These are phyloP conservation scores for Rhagoletis zephyria DNA, from an alignment of 1,140 invertebrate genomes.

Conservation along the genomic window DNA sequence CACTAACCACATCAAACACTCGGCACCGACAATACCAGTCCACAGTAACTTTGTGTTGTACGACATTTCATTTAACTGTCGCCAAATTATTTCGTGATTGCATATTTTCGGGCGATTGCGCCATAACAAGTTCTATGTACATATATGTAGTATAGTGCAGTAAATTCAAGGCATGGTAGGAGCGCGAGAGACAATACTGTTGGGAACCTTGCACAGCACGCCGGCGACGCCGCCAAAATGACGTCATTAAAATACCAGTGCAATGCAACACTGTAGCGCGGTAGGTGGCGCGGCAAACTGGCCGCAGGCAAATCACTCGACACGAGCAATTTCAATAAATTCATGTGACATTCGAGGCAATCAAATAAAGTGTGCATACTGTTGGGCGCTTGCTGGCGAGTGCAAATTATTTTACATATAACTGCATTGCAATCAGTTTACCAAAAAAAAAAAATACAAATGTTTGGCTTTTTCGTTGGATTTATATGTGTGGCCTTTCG, in stretches of 20 bases:
- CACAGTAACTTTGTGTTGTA: not conserved
- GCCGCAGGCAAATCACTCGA: not conserved
- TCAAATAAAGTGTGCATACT: conserved; percentile 34
- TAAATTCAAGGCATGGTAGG: not conserved
- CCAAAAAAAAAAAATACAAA: not conserved
- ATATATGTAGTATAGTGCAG: not conserved
- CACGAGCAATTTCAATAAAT: conserved; percentile 47
- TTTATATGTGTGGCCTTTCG: conserved; percentile 17
- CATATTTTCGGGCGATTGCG: conserved; percentile 39
- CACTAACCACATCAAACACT: not conserved
- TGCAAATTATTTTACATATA: not conserved
- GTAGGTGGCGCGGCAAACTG: not conserved
- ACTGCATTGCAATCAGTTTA: not conserved
- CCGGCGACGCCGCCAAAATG: not conserved
- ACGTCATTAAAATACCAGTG: not conserved
- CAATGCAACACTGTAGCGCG: not conserved
- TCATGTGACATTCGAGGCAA: conserved; percentile 38
- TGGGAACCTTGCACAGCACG: not conserved
- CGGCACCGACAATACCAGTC: not conserved
- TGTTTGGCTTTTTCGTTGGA: not conserved
- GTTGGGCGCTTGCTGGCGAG: not conserved
- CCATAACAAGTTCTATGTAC: not conserved
- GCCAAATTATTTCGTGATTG: conserved; percentile 52
- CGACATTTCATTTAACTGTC: conserved; percentile 36
- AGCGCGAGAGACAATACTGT: no score